phyloP scores from a whole-genome alignment of 2,797 vertebrate species.

The Heteromormyrus szaboi region DNA sequence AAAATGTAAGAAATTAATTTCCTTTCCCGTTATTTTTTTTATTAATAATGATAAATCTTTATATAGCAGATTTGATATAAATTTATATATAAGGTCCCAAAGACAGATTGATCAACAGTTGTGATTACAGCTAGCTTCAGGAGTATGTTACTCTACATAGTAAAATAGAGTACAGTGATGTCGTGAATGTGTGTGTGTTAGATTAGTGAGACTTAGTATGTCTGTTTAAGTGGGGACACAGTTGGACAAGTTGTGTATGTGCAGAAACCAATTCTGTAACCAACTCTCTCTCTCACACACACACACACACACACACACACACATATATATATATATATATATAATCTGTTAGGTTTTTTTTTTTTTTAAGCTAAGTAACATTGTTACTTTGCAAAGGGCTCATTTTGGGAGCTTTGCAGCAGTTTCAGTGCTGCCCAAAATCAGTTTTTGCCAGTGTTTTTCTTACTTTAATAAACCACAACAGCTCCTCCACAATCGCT shows the following conservation, averaged over 20 bases:
- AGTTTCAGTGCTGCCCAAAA: neutral
- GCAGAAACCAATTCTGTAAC: neutral
- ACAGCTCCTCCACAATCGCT: constrained; percentile 85
- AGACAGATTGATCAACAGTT: neutral
- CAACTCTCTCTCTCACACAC: neutral
- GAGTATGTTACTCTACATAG: neutral
- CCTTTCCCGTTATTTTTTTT: neutral
- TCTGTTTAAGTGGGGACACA: neutral
- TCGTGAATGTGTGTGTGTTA: neutral
- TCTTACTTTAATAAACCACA: constrained; percentile 95
- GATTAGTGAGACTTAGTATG: neutral
- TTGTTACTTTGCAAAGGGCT: neutral
- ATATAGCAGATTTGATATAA: neutral
- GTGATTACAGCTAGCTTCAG: neutral
- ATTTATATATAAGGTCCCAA: neutral
- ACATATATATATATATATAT: neutral
- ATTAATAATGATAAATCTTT: neutral
- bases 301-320: neutral
- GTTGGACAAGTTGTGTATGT: neutral
- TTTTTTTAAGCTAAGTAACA: neutral
- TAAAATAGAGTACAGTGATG: neutral
- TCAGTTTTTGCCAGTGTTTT: neutral
- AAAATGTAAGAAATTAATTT: neutral
- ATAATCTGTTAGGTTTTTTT: neutral
- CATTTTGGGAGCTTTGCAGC: neutral